Percentiles rank a stretch among this genome's conserved stretches.
phyloP scores from a whole-genome alignment of 2,888 invertebrate genomes.

The Phasia obesa region DNA sequence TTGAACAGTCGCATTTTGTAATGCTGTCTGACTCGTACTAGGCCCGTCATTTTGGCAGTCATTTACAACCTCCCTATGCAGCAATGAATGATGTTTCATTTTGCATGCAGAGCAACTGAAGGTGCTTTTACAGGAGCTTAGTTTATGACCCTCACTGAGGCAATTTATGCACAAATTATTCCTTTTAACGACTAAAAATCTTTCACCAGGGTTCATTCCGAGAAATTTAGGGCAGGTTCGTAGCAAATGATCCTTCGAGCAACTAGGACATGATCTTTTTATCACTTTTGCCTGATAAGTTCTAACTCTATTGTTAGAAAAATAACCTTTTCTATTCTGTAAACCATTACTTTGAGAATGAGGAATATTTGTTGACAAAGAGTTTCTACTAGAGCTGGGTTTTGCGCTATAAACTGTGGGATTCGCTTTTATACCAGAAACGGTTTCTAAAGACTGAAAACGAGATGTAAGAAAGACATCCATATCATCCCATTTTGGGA shows the following conservation, averaged over 20 bases:
- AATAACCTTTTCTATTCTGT: background rate
- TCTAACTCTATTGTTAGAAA: no score
- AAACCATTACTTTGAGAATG: no score
- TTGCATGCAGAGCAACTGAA: constrained; percentile 1
- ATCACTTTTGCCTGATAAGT: no score
- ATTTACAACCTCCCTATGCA: background rate
- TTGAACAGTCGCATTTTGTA: no score
- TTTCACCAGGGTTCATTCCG: constrained; percentile 1
- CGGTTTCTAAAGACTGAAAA: constrained; percentile 12
- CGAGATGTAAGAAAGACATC: background rate
- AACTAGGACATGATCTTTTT: no score
- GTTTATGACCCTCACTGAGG: background rate
- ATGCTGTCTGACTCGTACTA: no score
- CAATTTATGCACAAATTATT: background rate
- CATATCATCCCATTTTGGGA: constrained; percentile 3
- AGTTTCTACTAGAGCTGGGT: no score
- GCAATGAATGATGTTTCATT: constrained; percentile 2
- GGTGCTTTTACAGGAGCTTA: background rate
- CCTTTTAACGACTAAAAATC: constrained; percentile 1
- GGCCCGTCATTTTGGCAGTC: no score
- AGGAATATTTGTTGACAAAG: no score
- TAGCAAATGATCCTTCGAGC: background rate
- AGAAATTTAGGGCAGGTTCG: background rate
- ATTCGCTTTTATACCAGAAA: background rate
- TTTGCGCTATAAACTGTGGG: no score